phyloP scores from a whole-genome alignment of 2,888 invertebrate genomes.

The Drosophila rubida region DNA sequence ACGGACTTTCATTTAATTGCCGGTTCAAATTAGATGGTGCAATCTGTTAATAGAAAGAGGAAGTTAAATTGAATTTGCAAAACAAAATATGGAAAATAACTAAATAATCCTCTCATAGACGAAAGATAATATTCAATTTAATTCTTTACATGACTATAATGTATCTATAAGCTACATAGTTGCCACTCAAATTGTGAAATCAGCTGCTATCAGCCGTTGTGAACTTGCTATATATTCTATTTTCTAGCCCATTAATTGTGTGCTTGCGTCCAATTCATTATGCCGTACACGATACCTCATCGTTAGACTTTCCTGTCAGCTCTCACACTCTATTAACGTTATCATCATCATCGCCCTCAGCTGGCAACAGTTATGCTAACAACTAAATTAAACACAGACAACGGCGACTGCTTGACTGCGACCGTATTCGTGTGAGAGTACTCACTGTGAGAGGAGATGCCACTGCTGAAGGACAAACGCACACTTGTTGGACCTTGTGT shows the following conservation, averaged over 20 bases:
- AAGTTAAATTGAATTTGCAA: not conserved
- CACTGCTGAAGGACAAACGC: constrained; percentile 33
- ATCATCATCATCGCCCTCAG: not conserved
- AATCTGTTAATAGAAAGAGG: not conserved
- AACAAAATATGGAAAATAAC: too few relatives aligned
- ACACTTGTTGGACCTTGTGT: constrained; percentile 44
- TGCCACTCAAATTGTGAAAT: not conserved
- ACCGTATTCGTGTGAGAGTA: not conserved
- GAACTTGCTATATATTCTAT: not conserved
- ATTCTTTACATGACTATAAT: too few relatives aligned
- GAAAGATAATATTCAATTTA: too few relatives aligned
- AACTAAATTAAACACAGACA: constrained; percentile 19
- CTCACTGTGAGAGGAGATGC: constrained; percentile 1
- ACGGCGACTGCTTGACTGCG: constrained; percentile 30
- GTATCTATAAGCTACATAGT: not conserved
- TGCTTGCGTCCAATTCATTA: not conserved
- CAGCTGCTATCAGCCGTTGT: not conserved
- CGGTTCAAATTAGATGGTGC: not conserved
- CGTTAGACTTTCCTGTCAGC: not conserved
- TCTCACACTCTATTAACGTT: not conserved
- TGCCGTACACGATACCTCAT: constrained; percentile 1
- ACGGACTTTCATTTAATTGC: constrained; percentile 12
- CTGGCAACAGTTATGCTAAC: constrained; percentile 30
- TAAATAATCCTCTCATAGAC: too few relatives aligned
- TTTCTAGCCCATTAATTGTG: not conserved